A percentile compares a stretch with the other conserved stretches of the same genome.
These are phyloP conservation scores for Volucella inanis DNA, from an alignment of 2,888 invertebrate species.

Conservation along the genomic window DNA sequence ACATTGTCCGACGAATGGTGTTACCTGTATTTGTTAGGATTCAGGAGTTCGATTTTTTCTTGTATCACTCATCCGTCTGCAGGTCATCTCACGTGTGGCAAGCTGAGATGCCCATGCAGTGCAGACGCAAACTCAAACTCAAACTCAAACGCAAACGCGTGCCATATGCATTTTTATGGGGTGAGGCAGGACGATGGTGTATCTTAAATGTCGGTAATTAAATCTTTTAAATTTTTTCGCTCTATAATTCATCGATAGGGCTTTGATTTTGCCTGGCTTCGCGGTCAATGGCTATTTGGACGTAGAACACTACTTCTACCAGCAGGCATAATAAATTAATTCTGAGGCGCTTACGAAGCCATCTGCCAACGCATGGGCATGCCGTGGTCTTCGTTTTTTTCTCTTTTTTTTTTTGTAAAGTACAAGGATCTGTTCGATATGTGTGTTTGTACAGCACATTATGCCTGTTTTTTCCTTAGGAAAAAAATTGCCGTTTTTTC, in stretches of 20 bases:
- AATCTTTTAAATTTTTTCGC: conserved; percentile 54
- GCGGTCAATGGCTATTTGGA: conserved; percentile 62
- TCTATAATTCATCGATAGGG: conserved; percentile 28
- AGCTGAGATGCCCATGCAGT: conserved; percentile 7
- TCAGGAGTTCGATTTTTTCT: background rate
- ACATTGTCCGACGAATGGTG: background rate
- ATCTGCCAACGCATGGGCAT: conserved; percentile 44
- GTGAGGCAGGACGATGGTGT: conserved; percentile 8
- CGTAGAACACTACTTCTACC: conserved; percentile 38
- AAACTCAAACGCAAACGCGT: conserved; percentile 56
- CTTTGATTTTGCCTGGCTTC: conserved; percentile 73
- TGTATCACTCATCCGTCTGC: background rate
- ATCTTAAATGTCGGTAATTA: conserved; percentile 71
- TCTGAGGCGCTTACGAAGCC: conserved; percentile 27
- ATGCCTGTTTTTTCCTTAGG: conserved; percentile 35
- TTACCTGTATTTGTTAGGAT: conserved; percentile 17
- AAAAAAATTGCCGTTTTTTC: conserved; percentile 38
- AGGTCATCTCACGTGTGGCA: conserved; percentile 65
- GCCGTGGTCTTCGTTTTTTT: conserved; percentile 61
- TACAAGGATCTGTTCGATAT: conserved; percentile 30
- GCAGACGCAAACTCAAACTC: too few species aligned
- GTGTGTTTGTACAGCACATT: conserved; percentile 50
- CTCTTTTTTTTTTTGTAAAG: background rate
- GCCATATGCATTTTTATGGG: conserved; percentile 71
- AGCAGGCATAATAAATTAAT: conserved; percentile 60